Conservation (phyloP, 2,113 vertebrate species). For the Phodopus roborovskii region DNA sequence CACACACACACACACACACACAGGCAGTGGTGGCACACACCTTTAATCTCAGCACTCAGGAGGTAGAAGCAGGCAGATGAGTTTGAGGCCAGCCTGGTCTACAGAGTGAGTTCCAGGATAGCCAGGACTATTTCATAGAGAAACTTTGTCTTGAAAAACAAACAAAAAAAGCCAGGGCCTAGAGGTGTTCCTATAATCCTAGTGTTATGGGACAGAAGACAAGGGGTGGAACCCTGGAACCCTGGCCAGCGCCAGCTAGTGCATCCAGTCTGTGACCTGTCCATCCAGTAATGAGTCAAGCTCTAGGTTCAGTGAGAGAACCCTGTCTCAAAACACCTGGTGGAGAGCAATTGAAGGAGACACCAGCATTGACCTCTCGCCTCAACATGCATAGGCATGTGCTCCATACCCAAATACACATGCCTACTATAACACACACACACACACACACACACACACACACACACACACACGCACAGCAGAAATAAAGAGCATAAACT, state of each 20-base stretch:
- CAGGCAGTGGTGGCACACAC: too few relatives aligned
- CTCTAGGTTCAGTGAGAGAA: background rate
- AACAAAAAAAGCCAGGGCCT: background rate
- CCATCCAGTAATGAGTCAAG: background rate
- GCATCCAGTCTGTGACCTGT: background rate
- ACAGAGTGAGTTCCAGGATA: too few relatives aligned
- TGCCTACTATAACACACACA: background rate
- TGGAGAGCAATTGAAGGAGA: background rate
- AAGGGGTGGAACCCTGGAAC: background rate
- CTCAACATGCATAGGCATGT: background rate
- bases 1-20: background rate
- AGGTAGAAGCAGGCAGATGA: too few relatives aligned
- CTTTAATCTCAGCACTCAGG: too few relatives aligned
- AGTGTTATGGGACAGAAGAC: background rate
- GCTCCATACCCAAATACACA: background rate
- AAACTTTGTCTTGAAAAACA: too few relatives aligned
- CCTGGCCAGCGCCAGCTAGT: background rate
- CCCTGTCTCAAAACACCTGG: background rate
- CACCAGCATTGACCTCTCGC: background rate
- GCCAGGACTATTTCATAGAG: too few relatives aligned
- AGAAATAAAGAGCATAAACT: background rate
- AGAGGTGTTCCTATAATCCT: background rate
- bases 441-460: background rate
- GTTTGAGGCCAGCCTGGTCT: too few relatives aligned
- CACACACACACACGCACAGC: background rate